These are phyloP conservation scores for Eupithecia vulgata DNA, from an alignment of 2,888 invertebrate species.

Conservation along the genomic window DNA sequence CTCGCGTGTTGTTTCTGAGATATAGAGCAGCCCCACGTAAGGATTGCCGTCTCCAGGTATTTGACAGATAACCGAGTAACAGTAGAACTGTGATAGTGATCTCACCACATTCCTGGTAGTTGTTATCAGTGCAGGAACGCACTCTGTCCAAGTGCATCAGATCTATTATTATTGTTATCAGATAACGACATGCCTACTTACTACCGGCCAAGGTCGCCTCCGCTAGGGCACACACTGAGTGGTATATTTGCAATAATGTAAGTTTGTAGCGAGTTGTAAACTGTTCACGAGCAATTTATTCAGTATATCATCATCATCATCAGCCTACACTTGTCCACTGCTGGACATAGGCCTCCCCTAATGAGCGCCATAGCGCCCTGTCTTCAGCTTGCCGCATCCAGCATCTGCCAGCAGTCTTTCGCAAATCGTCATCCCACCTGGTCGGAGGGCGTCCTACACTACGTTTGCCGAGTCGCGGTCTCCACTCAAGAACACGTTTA, in stretches of 20 bases:
- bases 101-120: not conserved
- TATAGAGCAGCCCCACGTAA: not conserved
- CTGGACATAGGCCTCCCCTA: too few species aligned
- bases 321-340: too few species aligned
- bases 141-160: slow-evolving; percentile 33
- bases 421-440: too few species aligned
- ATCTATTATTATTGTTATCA: slow-evolving; percentile 27
- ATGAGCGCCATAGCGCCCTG: too few species aligned
- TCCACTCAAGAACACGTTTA: too few species aligned
- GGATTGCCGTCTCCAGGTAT: not conserved
- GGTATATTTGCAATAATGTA: not conserved
- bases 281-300: not conserved
- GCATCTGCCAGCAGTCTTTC: too few species aligned
- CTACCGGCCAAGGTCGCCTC: slow-evolving; percentile 34
- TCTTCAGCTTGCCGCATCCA: too few species aligned
- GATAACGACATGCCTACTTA: slow-evolving; percentile 22
- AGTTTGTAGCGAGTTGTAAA: not conserved
- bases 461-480: too few species aligned
- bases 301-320: too few species aligned
- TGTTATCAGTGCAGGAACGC: slow-evolving; percentile 8
- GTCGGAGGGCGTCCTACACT: too few species aligned
- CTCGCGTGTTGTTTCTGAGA: not conserved
- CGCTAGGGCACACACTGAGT: not conserved
- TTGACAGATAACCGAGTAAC: not conserved
- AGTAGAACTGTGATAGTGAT: not conserved